phyloP scores from a whole-genome alignment of 2,797 vertebrate genomes.

The Galaxias olidus region DNA sequence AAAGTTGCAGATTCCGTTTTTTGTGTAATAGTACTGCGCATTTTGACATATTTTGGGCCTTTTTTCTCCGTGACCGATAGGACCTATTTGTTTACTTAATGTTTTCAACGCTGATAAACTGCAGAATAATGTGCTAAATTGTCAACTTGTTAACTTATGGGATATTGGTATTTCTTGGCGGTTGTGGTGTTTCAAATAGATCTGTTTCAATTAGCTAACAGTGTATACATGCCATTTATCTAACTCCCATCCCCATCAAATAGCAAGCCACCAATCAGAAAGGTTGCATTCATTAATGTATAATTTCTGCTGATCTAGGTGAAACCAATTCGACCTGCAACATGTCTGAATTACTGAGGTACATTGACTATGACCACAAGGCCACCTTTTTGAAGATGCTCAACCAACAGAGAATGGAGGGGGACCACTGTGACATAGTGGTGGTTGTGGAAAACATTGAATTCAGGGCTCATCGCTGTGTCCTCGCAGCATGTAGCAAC shows the following conservation, averaged over 20 bases:
- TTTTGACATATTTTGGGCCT: constrained; percentile 21
- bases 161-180: not conserved
- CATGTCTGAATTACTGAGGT: constrained; percentile 97
- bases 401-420: constrained; percentile 93
- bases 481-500: constrained; percentile 92
- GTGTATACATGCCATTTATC: constrained; percentile 17
- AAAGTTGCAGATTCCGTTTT: too few species aligned
- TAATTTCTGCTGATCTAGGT: constrained; percentile 38
- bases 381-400: constrained; percentile 94
- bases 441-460: constrained; percentile 96
- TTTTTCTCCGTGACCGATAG: constrained; percentile 49
- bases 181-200: not conserved
- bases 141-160: not conserved
- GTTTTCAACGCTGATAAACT: not conserved
- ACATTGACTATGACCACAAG: constrained; percentile 97
- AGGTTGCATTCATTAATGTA: too few species aligned
- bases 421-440: constrained; percentile 94
- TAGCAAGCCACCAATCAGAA: constrained; percentile 11
- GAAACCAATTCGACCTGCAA: constrained; percentile 63
- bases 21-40: too few species aligned
- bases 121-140: not conserved
- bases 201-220: constrained; percentile 16
- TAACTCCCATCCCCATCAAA: constrained; percentile 49
- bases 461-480: constrained; percentile 92
- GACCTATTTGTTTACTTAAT: constrained; percentile 16